Conservation (phyloP, 2,888 invertebrate genomes). For the Trichopria drosophilae region DNA sequence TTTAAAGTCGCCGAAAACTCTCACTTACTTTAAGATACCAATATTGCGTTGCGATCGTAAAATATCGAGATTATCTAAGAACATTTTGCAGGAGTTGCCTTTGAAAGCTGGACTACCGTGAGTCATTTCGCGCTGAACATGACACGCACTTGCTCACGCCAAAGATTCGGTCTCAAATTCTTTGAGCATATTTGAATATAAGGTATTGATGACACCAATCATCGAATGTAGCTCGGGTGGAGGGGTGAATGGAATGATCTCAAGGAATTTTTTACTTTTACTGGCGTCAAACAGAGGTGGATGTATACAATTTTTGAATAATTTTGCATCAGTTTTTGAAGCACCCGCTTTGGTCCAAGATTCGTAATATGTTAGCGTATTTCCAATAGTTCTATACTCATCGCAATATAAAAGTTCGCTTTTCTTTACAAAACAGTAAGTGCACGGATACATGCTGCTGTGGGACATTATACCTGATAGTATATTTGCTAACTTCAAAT, state of each 20-base stretch:
- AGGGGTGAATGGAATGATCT: too few relatives aligned
- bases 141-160: constrained; percentile 11
- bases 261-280: too few relatives aligned
- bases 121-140: constrained; percentile 14
- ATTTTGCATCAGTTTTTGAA: neutral
- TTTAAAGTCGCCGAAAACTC: constrained; percentile 15
- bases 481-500: too few relatives aligned
- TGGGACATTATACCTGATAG: too few relatives aligned
- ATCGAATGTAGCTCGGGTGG: too few relatives aligned
- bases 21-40: constrained; percentile 9
- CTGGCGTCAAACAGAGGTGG: neutral
- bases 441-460: too few relatives aligned
- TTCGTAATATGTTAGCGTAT: too few relatives aligned
- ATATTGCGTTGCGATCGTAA: constrained; percentile 3
- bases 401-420: too few relatives aligned
- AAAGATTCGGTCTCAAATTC: constrained; percentile 13
- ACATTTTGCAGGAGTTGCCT: constrained; percentile 16
- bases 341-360: neutral
- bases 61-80: constrained; percentile 15
- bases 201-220: too few relatives aligned
- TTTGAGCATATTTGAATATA: too few relatives aligned
- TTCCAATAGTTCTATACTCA: too few relatives aligned
- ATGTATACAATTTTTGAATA: neutral
- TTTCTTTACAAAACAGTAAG: too few relatives aligned
- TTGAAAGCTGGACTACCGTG: constrained; percentile 13